Conservation (phyloP, 2,888 invertebrate species). For the Lithophane leautieri region DNA sequence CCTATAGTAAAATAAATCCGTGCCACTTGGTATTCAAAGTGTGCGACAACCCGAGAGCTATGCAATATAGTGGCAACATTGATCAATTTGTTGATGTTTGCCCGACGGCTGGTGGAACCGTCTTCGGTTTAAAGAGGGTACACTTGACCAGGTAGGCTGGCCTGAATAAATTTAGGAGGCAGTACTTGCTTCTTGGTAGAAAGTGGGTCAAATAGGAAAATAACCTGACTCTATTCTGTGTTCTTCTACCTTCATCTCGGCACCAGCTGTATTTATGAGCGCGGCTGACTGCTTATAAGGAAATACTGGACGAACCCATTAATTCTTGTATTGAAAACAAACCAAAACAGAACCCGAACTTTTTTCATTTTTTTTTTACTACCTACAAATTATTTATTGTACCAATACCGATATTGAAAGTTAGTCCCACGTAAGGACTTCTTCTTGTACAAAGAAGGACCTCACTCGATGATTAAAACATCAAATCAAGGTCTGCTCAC, state of each 20-base stretch:
- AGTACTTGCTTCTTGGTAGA: background rate
- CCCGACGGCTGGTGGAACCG: conserved; percentile 40
- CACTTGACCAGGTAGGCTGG: conserved; percentile 46
- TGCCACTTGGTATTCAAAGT: conserved; percentile 67
- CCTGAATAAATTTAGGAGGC: conserved; percentile 28
- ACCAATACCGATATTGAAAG: background rate
- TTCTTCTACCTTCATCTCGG: background rate
- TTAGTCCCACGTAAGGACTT: background rate
- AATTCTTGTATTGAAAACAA: background rate
- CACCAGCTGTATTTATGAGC: background rate
- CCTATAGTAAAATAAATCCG: conserved; percentile 67
- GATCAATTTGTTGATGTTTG: conserved; percentile 69
- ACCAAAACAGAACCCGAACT: background rate
- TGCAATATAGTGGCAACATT: conserved; percentile 66
- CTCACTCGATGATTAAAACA: conserved; percentile 9
- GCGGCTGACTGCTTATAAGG: background rate
- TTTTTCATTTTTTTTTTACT: too few relatives aligned
- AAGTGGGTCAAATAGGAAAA: background rate
- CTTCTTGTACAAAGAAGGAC: too few relatives aligned
- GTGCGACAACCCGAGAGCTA: conserved; percentile 56
- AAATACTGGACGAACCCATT: background rate
- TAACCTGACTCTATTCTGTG: background rate
- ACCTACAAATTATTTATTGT: too few relatives aligned
- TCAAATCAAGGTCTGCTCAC: conserved; percentile 15
- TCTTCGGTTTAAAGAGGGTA: conserved; percentile 45